phyloP scores from a whole-genome alignment of 2,888 invertebrate genomes.

The Hipparchia sbordonii region DNA sequence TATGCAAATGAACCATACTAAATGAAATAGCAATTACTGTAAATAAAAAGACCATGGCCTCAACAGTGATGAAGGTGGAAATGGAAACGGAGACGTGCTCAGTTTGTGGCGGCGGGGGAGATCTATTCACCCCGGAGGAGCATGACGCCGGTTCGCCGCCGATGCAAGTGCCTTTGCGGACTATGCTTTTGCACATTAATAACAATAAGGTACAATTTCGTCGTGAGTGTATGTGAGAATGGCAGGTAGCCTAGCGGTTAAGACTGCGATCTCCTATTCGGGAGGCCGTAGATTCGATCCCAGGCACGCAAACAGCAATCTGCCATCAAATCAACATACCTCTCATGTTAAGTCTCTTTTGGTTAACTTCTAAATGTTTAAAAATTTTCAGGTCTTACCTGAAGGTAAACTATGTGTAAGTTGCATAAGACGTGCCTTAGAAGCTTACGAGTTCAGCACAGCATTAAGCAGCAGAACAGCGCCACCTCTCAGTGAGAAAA shows the following conservation, averaged over 20 bases:
- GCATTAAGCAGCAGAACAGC: slow-evolving; percentile 53
- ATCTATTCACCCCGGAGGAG: slow-evolving; percentile 67
- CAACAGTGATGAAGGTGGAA: slow-evolving; percentile 63
- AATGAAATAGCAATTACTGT: no score
- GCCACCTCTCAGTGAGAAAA: slow-evolving; percentile 72
- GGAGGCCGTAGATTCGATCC: no score
- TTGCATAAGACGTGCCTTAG: slow-evolving; percentile 63
- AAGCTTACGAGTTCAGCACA: slow-evolving; percentile 66
- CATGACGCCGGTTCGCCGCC: slow-evolving; percentile 62
- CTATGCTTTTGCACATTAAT: slow-evolving; percentile 71
- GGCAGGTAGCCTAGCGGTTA: no score
- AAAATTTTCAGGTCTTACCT: slow-evolving; percentile 58
- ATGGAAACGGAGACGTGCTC: slow-evolving; percentile 60
- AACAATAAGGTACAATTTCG: slow-evolving; percentile 61
- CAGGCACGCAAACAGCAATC: no score
- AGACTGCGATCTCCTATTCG: no score
- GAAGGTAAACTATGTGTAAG: slow-evolving; percentile 62
- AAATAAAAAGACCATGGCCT: slow-evolving; percentile 44
- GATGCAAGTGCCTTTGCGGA: slow-evolving; percentile 60
- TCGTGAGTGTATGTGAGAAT: no score
- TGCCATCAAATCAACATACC: no score
- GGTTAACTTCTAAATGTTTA: no score
- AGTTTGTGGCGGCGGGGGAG: slow-evolving; percentile 62
- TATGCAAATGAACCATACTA: no score
- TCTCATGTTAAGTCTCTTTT: no score